Evolutionary conservation across 2,888 invertebrate species (phyloP), one percentile per base, ranked within the genome.

Genomic region (Stenodema calcarata): DNA sequence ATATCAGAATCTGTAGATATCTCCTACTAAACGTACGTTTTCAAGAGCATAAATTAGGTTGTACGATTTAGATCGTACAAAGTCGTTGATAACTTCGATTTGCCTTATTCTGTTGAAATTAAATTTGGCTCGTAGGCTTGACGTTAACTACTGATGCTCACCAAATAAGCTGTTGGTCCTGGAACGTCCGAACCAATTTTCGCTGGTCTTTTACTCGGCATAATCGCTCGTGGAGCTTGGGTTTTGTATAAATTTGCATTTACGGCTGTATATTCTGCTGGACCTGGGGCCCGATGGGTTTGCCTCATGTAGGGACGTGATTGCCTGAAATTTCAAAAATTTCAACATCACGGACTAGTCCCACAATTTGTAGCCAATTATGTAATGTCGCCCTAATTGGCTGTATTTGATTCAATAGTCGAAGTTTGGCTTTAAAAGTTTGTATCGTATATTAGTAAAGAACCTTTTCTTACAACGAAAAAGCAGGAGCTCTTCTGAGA

Each of bases 401-500:
- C 7, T 35, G 35, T 35, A 35, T 35, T 35, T 35, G 2, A 7
- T 35, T 35, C 35, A 2, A 62, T 35, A 6, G 27, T 73, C 16
- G 14, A 73, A n/a, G n/a, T n/a, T n/a, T n/a, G n/a, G n/a, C n/a
- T n/a, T n/a, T n/a, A n/a, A n/a, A n/a, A n/a, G n/a, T n/a, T n/a
- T n/a, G n/a, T n/a, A n/a, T n/a, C n/a, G n/a, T n/a, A n/a, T n/a
- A n/a, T n/a, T n/a, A n/a, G n/a, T n/a, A n/a, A n/a, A n/a, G n/a
- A n/a, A n/a, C n/a, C n/a, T n/a, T n/a, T n/a, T n/a, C 42, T 84
- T 84, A 87, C 78, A 87, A 14, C 6, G 78, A 83, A 23, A 47
- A 83, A 70, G 87, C 83, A 27, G 87, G 87, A 18, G 83, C 76
- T n/a, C 62, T 84, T 18, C 62, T 83, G 6, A 87, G 30, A 62